Evolutionary conservation across 2,113 vertebrate genomes (phyloP).

Genomic region (Okapia johnstoni): DNA sequence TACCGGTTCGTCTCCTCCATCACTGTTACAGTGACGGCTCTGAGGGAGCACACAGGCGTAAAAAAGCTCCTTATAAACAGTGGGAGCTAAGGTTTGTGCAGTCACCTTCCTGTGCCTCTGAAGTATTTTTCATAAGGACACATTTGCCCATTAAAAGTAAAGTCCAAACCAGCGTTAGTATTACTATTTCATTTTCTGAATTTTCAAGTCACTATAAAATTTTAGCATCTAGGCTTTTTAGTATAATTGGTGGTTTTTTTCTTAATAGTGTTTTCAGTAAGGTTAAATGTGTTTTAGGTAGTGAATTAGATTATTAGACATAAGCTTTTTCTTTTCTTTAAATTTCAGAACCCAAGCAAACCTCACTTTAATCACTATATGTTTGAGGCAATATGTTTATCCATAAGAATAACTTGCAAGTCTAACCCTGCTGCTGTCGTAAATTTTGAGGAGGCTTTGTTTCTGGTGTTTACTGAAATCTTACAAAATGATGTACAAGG

Average conservation of each 20-base stretch:
- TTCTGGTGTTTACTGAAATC: conserved; percentile 98
- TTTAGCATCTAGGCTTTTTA: not conserved
- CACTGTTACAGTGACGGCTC: not conserved
- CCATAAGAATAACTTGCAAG: conserved; percentile 96
- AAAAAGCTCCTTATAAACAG: rapidly evolving
- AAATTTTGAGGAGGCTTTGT: conserved; percentile 97
- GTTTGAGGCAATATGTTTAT: conserved; percentile 98
- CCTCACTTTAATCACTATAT: conserved; percentile 99
- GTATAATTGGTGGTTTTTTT: not conserved
- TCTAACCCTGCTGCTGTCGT: conserved; percentile 90
- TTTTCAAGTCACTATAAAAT: not conserved
- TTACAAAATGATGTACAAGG: conserved; percentile 97
- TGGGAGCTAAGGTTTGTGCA: not conserved
- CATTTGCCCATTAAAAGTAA: not conserved
- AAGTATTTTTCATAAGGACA: not conserved
- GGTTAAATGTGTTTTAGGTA: not conserved
- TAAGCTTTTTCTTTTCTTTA: not conserved
- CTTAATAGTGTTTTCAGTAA: not conserved
- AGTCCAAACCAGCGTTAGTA: not conserved
- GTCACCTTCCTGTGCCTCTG: not conserved
- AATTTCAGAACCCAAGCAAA: conserved; percentile 96
- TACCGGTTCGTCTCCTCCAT: rapidly evolving
- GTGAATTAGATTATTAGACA: not conserved
- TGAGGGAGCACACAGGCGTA: not conserved
- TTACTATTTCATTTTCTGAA: not conserved